A percentile compares a stretch with the other conserved stretches of the same genome.
Conservation (phyloP, 2,888 invertebrate species). For the Metopia argyrocephala region DNA sequence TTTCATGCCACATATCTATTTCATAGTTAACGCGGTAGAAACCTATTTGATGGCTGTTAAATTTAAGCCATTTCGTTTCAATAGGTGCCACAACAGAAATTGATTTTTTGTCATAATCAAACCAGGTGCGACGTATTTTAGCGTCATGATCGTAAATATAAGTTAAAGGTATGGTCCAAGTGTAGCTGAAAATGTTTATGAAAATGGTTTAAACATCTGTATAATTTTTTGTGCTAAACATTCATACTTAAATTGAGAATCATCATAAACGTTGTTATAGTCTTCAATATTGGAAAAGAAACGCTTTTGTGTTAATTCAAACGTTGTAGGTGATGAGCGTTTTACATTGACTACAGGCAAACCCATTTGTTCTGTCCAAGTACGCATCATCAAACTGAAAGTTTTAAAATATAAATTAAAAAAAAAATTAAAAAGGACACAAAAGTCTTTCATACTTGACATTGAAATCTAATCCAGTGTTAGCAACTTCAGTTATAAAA, state of each 20-base stretch:
- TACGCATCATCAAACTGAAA: constrained; percentile 85
- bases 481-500: constrained; percentile 81
- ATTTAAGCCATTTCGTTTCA: constrained; percentile 85
- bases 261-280: constrained; percentile 78
- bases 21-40: constrained; percentile 94
- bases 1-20: constrained; percentile 82
- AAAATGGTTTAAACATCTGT: constrained; percentile 18
- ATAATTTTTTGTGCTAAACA: not conserved
- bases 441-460: constrained; percentile 74
- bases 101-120: constrained; percentile 71
- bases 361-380: constrained; percentile 94
- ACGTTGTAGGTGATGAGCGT: constrained; percentile 78
- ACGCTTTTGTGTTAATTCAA: constrained; percentile 84
- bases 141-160: constrained; percentile 82
- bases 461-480: constrained; percentile 80
- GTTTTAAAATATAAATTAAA: constrained; percentile 23
- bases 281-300: constrained; percentile 86
- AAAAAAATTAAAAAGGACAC: not conserved
- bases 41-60: constrained; percentile 91
- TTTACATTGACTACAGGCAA: constrained; percentile 86
- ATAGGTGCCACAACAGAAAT: constrained; percentile 78
- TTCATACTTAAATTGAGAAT: constrained; percentile 80
- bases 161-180: constrained; percentile 91
- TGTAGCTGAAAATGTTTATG: constrained; percentile 81
- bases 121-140: constrained; percentile 74